Evolutionary conservation across 1,140 invertebrate genomes (phyloP).

Genomic region (Homalodisca vitripennis): DNA sequence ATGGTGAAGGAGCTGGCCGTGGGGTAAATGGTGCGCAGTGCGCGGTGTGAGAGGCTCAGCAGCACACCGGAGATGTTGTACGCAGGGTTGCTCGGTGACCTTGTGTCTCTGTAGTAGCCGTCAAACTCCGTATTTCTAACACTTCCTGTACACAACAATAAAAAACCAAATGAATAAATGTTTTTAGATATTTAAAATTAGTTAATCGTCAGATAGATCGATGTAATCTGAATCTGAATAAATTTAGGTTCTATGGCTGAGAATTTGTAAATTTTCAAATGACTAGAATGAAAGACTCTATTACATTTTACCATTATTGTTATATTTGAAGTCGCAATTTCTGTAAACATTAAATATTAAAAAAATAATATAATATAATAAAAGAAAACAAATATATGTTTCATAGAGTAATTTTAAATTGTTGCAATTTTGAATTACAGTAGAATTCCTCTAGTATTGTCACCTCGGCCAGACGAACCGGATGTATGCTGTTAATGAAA

Average conservation of each 20-base stretch:
- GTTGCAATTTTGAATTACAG: too few relatives aligned
- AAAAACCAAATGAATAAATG: neutral
- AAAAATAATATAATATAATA: too few relatives aligned
- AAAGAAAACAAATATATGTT: too few relatives aligned
- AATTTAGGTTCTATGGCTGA: neutral
- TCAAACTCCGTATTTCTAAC: conserved; percentile 35
- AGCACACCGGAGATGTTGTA: conserved; percentile 38
- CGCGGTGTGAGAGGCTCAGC: conserved; percentile 35
- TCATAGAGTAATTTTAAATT: too few relatives aligned
- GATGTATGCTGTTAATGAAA: too few relatives aligned
- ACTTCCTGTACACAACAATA: conserved; percentile 30
- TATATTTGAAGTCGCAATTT: too few relatives aligned
- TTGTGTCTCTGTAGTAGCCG: conserved; percentile 35
- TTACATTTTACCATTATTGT: too few relatives aligned
- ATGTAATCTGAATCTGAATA: neutral
- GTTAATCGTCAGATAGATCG: neutral
- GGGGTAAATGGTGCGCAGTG: conserved; percentile 36
- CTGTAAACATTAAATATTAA: too few relatives aligned
- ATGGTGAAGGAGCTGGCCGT: conserved; percentile 36
- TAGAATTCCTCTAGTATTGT: too few relatives aligned
- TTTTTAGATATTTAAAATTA: neutral
- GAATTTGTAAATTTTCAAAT: neutral
- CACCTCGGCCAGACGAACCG: too few relatives aligned
- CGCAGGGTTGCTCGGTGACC: conserved; percentile 31
- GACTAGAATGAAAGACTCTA: neutral